Conservation (phyloP, 2,113 vertebrate species). For the Coturnix japonica region DNA sequence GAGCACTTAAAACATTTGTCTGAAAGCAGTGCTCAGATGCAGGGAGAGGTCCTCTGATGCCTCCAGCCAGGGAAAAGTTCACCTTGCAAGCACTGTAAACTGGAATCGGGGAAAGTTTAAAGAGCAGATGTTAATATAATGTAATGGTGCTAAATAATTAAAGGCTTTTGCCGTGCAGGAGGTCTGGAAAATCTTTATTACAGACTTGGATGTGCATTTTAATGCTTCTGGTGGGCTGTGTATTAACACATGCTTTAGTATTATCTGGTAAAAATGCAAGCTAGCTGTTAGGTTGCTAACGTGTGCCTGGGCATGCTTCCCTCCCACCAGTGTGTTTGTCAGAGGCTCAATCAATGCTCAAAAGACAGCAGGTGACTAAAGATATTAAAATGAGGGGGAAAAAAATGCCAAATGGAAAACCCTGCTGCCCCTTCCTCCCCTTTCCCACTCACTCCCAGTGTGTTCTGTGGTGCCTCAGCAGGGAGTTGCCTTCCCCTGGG, state of each 20-base stretch:
- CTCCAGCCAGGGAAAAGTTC: conserved; percentile 13
- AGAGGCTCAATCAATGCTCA: not conserved
- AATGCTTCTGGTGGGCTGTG: conserved; percentile 35
- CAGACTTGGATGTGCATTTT: conserved; percentile 35
- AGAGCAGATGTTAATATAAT: not conserved
- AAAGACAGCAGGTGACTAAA: conserved; percentile 1
- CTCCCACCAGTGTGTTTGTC: conserved; percentile 32
- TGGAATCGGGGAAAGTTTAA: not conserved
- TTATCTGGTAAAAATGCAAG: conserved; percentile 34
- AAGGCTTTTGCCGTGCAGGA: conserved; percentile 11
- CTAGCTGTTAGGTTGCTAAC: conserved; percentile 11
- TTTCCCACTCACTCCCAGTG: not conserved
- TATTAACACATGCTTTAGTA: conserved; percentile 26
- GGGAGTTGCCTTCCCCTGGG: not conserved
- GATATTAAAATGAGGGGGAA: not conserved
- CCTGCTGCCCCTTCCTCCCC: not conserved
- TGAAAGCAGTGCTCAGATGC: not conserved
- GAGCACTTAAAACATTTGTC: not conserved
- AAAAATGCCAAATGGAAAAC: not conserved
- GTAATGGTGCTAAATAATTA: conserved; percentile 34
- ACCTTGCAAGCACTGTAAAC: not conserved
- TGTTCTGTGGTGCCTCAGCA: not conserved
- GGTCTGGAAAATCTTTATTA: conserved; percentile 35
- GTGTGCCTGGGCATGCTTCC: conserved; percentile 34
- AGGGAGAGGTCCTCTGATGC: not conserved